Evolutionary conservation across 2,888 invertebrate genomes (phyloP), one percentile per base, ranked within the genome.

Genomic region (Ectemnius continuus): DNA sequence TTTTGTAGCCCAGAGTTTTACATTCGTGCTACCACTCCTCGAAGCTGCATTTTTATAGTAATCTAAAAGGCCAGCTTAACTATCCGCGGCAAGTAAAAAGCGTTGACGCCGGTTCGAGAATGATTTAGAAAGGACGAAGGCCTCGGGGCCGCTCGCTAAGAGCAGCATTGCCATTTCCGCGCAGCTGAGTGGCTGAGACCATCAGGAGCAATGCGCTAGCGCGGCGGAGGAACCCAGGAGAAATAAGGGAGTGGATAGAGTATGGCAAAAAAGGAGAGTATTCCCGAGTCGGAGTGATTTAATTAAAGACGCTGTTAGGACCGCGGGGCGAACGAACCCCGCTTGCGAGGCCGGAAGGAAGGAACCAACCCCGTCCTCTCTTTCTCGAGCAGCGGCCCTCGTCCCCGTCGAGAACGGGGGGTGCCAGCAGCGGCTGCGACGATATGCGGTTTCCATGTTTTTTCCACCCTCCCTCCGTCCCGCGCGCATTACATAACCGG

Each of bases 391-490:
- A 16, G 16, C 16, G 5, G 52, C 73, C 67, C 69, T 58, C 65
- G 47, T 61, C 45, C 64, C 61, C 63, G 65, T 46, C 46, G 72
- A 14, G 65, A 67, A 57, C 72, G 67, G 75, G 75, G 79, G 80
- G 73, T 75, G 76, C 76, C 65, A 82, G 52, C 5, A 52, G 86
- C 82, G 79, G 79, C 84, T 86, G 81, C 88, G 85, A 88, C 88
- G 89, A 90, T 91, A 91, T 91, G 91, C 90, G 91, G 89, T 91
- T 91, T 91, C 88, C 91, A 89, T 92, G 91, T 91, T 90, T 87
- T 91, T 91, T 91, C 86, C 88, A 88, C 88, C 87, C 83, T 85
- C 82, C 86, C 88, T 88, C 88, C 86, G 83, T 85, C 82, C 84
- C 66, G 78, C 76, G 81, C 80, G 74, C 67, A 74, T 71, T 75